These are phyloP conservation scores for Drosophila leonis DNA, from an alignment of 2,888 invertebrate species.

Conservation along the genomic window DNA sequence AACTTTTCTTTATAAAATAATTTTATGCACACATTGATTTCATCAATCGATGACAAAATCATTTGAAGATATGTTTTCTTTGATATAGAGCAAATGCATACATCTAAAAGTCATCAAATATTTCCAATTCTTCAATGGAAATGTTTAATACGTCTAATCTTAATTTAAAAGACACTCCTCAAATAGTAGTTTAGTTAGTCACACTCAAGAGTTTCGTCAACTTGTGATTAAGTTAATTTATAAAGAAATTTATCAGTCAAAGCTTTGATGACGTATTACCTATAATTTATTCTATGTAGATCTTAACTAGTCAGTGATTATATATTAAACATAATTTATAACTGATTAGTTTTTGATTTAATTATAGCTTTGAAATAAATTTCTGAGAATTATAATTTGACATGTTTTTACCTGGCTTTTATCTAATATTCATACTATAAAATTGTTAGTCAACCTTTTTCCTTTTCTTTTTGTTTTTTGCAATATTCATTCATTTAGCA, in stretches of 20 bases:
- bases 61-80: neutral
- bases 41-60: neutral
- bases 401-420: neutral
- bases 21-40: neutral
- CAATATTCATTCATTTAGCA: slow-evolving; percentile 47
- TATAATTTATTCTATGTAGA: no score
- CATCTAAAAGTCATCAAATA: no score
- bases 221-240: neutral
- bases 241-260: slow-evolving; percentile 10
- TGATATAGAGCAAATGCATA: neutral
- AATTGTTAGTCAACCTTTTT: slow-evolving; percentile 11
- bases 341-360: neutral
- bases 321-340: neutral
- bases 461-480: slow-evolving; percentile 20
- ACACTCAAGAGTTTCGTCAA: slow-evolving; percentile 8
- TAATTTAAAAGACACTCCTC: neutral
- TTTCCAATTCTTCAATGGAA: neutral
- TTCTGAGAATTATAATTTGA: neutral
- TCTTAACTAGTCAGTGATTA: neutral
- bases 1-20: neutral
- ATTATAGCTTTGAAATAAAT: neutral
- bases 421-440: neutral
- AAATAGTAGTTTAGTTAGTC: neutral
- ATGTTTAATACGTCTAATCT: neutral
- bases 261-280: neutral